A percentile compares a stretch with the other conserved stretches of the same genome.
Conservation (phyloP, 2,113 vertebrate species). For the Pygoscelis antarcticus region DNA sequence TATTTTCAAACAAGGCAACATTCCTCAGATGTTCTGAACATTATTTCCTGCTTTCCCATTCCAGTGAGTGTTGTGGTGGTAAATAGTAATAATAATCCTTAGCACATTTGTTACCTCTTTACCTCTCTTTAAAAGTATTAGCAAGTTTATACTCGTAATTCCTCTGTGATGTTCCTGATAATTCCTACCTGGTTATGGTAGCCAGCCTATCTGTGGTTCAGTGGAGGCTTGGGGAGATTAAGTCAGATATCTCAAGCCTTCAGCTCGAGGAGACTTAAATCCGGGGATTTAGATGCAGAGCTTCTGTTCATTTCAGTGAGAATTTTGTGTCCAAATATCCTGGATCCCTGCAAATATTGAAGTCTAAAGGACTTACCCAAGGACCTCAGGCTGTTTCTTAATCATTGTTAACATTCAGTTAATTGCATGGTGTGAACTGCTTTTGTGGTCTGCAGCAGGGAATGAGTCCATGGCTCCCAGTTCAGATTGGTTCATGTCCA, state of each 20-base stretch:
- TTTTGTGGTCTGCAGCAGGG: neutral
- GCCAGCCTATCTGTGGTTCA: neutral
- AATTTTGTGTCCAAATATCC: neutral
- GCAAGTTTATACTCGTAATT: neutral
- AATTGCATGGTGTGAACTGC: neutral
- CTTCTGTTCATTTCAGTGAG: neutral
- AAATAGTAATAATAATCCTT: neutral
- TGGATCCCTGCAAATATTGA: neutral
- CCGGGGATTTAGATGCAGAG: neutral
- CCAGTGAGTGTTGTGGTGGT: neutral
- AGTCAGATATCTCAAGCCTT: neutral
- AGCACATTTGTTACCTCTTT: neutral
- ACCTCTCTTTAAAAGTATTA: neutral
- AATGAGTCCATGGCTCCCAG: neutral
- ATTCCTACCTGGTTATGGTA: neutral
- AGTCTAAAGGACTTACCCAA: neutral
- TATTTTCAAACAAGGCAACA: neutral
- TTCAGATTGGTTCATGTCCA: neutral
- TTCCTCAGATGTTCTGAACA: neutral
- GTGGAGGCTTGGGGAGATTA: neutral
- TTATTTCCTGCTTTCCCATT: neutral
- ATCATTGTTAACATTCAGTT: neutral
- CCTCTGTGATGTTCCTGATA: neutral
- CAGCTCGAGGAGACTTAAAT: neutral
- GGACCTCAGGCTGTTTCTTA: neutral